Percentiles rank a stretch among this genome's conserved stretches.
phyloP scores from a whole-genome alignment of 2,888 invertebrate species.

The Agrochola macilenta region DNA sequence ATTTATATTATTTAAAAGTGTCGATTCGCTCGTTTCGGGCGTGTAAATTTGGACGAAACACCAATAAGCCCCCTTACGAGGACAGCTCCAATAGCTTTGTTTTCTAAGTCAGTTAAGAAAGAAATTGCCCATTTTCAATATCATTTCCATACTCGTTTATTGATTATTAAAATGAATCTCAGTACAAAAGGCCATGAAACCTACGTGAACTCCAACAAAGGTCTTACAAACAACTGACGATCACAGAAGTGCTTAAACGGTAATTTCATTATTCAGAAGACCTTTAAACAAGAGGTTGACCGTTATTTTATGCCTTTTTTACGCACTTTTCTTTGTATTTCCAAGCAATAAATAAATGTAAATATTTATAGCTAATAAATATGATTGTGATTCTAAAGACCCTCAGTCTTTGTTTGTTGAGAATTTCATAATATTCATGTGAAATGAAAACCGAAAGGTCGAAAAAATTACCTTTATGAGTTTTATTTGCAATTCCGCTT shows the following conservation, averaged over 20 bases:
- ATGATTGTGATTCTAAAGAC: slow-evolving; percentile 1
- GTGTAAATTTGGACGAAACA: too few species aligned
- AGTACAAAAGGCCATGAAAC: not conserved
- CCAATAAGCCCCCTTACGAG: not conserved
- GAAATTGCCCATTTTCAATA: not conserved
- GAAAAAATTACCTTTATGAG: not conserved
- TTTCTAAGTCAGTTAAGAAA: not conserved
- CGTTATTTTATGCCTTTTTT: not conserved
- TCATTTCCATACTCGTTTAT: not conserved
- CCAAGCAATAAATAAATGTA: slow-evolving; percentile 22
- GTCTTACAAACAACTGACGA: not conserved
- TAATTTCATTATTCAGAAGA: slow-evolving; percentile 25
- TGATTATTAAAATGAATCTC: not conserved
- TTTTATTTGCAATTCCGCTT: slow-evolving; percentile 2
- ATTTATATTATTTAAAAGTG: too few species aligned
- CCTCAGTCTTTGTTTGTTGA: not conserved
- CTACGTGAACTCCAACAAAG: not conserved
- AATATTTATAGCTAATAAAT: slow-evolving; percentile 18
- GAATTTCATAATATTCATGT: not conserved
- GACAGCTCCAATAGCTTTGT: not conserved
- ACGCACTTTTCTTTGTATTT: slow-evolving; percentile 14
- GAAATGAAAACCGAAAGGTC: not conserved
- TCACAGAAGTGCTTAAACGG: slow-evolving; percentile 4
- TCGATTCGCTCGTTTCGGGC: too few species aligned
- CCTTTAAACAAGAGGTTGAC: slow-evolving; percentile 9